A percentile compares a stretch with the other conserved stretches of the same genome.
phyloP scores from a whole-genome alignment of 2,888 invertebrate species.

The Amblyjoppa fuscipennis region DNA sequence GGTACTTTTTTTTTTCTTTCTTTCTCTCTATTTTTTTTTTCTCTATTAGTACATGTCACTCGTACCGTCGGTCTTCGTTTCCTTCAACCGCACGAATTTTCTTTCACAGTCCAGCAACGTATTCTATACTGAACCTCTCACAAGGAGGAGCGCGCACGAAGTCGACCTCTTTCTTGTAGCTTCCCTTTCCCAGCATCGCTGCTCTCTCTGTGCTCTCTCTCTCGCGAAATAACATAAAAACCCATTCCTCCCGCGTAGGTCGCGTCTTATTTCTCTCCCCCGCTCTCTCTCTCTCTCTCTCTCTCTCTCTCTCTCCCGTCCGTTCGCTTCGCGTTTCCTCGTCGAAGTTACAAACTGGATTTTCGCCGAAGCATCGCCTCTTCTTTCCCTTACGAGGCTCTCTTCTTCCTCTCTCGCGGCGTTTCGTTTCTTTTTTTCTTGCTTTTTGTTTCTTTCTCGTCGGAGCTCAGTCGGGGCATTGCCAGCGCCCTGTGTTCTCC shows the following conservation, averaged over 20 bases:
- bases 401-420: slow-evolving; percentile 4
- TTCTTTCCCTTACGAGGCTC: slow-evolving; percentile 2
- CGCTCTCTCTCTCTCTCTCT: slow-evolving; percentile 20
- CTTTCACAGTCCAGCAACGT: not conserved
- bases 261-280: slow-evolving; percentile 37
- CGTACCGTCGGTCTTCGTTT: not conserved
- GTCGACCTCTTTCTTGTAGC: slow-evolving; percentile 23
- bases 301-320: slow-evolving; percentile 34
- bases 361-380: slow-evolving; percentile 64
- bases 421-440: slow-evolving; percentile 37
- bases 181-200: not conserved
- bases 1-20: too few relatives aligned
- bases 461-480: slow-evolving; percentile 25
- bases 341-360: slow-evolving; percentile 77
- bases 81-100: not conserved
- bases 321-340: slow-evolving; percentile 63
- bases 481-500: slow-evolving; percentile 36
- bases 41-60: slow-evolving; percentile 12
- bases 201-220: not conserved
- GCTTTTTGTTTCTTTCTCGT: slow-evolving; percentile 6
- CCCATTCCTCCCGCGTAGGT: slow-evolving; percentile 41
- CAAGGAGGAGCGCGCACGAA: not conserved
- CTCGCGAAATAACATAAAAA: slow-evolving; percentile 33
- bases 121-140: not conserved
- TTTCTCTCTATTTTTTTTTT: slow-evolving; percentile 9